Evolutionary conservation across 2,888 invertebrate genomes (phyloP).

Genomic region (Ptychoptera contaminata): DNA sequence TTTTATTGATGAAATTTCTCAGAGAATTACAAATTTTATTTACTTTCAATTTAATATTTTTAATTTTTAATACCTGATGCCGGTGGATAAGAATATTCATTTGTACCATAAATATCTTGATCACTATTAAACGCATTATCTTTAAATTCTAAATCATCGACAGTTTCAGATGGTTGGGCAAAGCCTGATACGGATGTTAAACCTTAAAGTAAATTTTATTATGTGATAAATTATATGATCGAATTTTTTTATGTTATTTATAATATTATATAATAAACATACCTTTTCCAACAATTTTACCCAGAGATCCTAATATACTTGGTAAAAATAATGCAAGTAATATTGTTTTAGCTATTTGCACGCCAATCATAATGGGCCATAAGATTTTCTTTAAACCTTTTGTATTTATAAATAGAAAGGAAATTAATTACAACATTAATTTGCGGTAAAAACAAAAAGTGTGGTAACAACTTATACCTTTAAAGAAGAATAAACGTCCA

Average conservation of each 20-base stretch:
- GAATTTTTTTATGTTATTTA: too few relatives aligned
- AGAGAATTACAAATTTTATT: background rate
- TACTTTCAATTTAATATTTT: background rate
- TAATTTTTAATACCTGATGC: slow-evolving; percentile 10
- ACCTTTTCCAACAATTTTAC: slow-evolving; percentile 75
- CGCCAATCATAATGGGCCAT: slow-evolving; percentile 65
- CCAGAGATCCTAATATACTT: slow-evolving; percentile 65
- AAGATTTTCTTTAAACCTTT: slow-evolving; percentile 70
- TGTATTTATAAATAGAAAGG: slow-evolving; percentile 49
- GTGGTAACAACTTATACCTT: slow-evolving; percentile 38
- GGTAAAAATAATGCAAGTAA: slow-evolving; percentile 73
- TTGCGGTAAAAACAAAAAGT: too few relatives aligned
- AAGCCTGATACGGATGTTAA: slow-evolving; percentile 26
- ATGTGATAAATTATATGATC: background rate
- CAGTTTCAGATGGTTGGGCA: slow-evolving; percentile 27
- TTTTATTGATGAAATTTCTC: too few relatives aligned
- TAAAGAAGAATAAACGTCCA: slow-evolving; percentile 44
- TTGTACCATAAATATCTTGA: slow-evolving; percentile 20
- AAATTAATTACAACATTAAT: slow-evolving; percentile 33
- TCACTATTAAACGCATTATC: slow-evolving; percentile 43
- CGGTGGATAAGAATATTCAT: slow-evolving; percentile 22
- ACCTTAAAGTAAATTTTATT: slow-evolving; percentile 16
- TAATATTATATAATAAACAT: slow-evolving; percentile 10
- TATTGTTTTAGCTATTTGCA: slow-evolving; percentile 68
- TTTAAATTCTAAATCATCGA: slow-evolving; percentile 61